Conservation (phyloP, 64 coral and sea anemone genomes). For the Montipora sp. region DNA sequence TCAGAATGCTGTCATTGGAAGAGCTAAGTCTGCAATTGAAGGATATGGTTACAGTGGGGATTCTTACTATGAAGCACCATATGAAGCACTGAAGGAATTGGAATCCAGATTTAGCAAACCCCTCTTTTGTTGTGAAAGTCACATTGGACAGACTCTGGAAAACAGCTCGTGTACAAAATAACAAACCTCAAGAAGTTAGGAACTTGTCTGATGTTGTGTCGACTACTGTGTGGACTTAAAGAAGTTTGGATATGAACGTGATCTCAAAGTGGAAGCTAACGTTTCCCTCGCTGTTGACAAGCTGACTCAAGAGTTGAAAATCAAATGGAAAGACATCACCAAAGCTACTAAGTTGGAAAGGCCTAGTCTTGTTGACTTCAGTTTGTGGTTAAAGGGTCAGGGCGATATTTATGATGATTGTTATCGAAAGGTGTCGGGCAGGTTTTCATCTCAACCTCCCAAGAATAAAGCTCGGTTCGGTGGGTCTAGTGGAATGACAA, state of each 20-base stretch:
- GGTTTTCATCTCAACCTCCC: neutral
- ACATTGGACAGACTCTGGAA: constrained; percentile 15
- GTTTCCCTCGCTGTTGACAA: constrained; percentile 18
- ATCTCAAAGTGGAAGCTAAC: constrained; percentile 31
- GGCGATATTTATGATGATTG: constrained; percentile 3
- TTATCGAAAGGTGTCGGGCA: neutral
- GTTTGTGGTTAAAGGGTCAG: constrained; percentile 8
- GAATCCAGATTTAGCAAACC: constrained; percentile 52
- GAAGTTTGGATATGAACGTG: constrained; percentile 39
- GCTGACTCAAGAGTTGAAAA: constrained; percentile 17
- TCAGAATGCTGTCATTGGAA: constrained; percentile 39
- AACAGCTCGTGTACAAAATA: constrained; percentile 7
- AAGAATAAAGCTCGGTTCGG: neutral
- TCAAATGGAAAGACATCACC: constrained; percentile 47
- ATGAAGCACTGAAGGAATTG: constrained; percentile 31
- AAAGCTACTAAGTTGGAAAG: neutral
- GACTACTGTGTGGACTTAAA: constrained; percentile 53
- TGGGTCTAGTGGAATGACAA: neutral
- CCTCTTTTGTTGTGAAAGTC: constrained; percentile 22
- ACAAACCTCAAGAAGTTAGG: constrained; percentile 1
- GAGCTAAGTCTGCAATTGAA: constrained; percentile 45
- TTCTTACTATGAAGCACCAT: constrained; percentile 20
- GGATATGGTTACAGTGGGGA: constrained; percentile 57
- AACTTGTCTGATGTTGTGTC: constrained; percentile 3
- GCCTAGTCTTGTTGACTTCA: constrained; percentile 18